These are phyloP conservation scores for Picathartes gymnocephalus DNA, from an alignment of 2,113 vertebrate genomes.

Conservation along the genomic window DNA sequence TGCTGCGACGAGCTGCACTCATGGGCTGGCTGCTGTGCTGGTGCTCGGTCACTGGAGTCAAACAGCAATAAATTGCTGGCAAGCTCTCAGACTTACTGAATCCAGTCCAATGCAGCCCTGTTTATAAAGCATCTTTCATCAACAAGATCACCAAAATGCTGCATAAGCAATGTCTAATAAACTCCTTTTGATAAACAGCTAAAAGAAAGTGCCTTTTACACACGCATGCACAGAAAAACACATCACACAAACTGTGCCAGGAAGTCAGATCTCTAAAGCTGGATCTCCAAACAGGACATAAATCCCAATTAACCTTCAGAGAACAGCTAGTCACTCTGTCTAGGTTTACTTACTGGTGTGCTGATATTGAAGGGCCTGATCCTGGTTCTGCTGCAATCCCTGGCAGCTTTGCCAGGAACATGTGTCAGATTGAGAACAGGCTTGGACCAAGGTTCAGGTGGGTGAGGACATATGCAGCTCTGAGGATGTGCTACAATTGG, in stretches of 20 bases:
- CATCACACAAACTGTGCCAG: not conserved
- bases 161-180: conserved; percentile 18
- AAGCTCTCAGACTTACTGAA: not conserved
- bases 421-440: not conserved
- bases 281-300: not conserved
- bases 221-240: not conserved
- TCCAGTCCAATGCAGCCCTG: not conserved
- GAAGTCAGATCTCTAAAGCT: not conserved
- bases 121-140: conserved; percentile 47
- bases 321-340: not conserved
- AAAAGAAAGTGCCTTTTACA: not conserved
- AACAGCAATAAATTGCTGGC: conserved; percentile 61
- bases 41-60: conserved; percentile 47
- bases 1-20: not conserved
- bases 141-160: conserved; percentile 27
- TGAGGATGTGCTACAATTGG: not conserved
- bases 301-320: not conserved
- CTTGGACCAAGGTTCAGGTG: fast-evolving
- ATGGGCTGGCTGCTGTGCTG: not conserved
- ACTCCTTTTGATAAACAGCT: not conserved
- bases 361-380: not conserved
- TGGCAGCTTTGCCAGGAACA: not conserved
- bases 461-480: not conserved
- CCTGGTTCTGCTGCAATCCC: not conserved
- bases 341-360: not conserved